Evolutionary conservation across 2,113 vertebrate species (phyloP).

Genomic region (Melospiza melodia): DNA sequence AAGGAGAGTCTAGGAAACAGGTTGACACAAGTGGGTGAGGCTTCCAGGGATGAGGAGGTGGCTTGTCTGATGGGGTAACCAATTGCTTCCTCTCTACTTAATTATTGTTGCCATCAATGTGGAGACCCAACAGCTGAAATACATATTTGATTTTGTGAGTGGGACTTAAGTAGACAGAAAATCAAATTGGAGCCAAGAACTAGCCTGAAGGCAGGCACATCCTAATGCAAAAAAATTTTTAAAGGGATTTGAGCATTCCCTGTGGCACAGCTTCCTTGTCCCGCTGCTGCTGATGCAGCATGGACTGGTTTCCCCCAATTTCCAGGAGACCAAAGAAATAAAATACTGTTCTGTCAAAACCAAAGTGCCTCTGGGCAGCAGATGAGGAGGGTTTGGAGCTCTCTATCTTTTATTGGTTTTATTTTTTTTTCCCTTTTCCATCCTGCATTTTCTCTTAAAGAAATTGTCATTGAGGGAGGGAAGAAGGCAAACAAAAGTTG

Average conservation of each 20-base stretch:
- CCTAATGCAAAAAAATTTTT: not conserved
- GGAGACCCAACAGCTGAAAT: not conserved
- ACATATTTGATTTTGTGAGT: not conserved
- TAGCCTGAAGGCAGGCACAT: not conserved
- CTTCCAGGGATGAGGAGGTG: not conserved
- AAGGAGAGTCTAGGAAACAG: not conserved
- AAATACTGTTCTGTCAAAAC: slow-evolving; percentile 32
- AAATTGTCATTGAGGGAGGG: slow-evolving; percentile 44
- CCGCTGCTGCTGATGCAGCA: not conserved
- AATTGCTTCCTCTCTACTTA: not conserved
- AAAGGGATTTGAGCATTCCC: not conserved
- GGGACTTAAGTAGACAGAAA: not conserved
- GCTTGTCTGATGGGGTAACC: not conserved
- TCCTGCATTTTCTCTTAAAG: slow-evolving; percentile 54
- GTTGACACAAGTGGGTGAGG: not conserved
- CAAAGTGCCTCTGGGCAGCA: slow-evolving; percentile 17
- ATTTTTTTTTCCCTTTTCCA: not conserved
- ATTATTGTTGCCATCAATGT: not conserved
- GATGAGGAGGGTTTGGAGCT: not conserved
- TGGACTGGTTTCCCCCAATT: not conserved
- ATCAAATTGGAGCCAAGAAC: not conserved
- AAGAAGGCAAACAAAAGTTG: slow-evolving; percentile 65
- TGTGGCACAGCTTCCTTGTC: not conserved
- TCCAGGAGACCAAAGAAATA: slow-evolving; percentile 30
- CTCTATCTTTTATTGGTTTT: not conserved